Base-by-base conservation (phyloP, 1,140 invertebrate species). In the Drosophila mayri region DNA sequence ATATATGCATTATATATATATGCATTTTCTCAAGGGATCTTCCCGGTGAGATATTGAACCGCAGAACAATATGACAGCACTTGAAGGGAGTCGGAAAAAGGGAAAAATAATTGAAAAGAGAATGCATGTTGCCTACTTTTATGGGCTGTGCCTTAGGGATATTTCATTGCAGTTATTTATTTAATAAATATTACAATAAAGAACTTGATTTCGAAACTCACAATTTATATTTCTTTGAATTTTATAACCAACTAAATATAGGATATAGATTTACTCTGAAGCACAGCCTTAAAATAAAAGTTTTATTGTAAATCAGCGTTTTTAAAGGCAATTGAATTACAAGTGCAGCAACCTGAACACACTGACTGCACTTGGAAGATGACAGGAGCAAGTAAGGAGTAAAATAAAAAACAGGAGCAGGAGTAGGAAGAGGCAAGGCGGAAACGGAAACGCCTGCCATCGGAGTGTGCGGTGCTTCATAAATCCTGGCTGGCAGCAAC, bases 291-390 rank as follows among this genome's bases (percentile, higher is more conserved):
- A 22, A 35, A 22, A 6, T 37, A 54, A 37, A 12, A 18, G 38
- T 12, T 3, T 12, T 22, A 22, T 43, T 66, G 37, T 73, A 68
- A 80, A 68, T 76, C 81, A 77, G 52, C 63, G 64, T 75, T 79
- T 72, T 72, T 72, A 20, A 64, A 76, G 73, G 77, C 81, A 85
- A 85, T 84, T 77, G 81, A 85, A 85, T 84, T 81, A 81, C 76
- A 75, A 84, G 59, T 50, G 54, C 49, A 60, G 61, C 61, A 85
- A 84, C 76, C 81, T 84, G 76, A 75, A 71, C 70, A 46, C 40
- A 38, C 47, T 30, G 62, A 14, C 62, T 59, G 66, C 50, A 49
- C 43, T 72, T 72, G 41, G 9, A 59, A 49, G 66, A 41, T 28
- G 66, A 71, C 65, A 47, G 35, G 4, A 59, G 49, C 28, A 54